phyloP scores from a whole-genome alignment of 2,797 vertebrate species.

The Setipinna tenuifilis region DNA sequence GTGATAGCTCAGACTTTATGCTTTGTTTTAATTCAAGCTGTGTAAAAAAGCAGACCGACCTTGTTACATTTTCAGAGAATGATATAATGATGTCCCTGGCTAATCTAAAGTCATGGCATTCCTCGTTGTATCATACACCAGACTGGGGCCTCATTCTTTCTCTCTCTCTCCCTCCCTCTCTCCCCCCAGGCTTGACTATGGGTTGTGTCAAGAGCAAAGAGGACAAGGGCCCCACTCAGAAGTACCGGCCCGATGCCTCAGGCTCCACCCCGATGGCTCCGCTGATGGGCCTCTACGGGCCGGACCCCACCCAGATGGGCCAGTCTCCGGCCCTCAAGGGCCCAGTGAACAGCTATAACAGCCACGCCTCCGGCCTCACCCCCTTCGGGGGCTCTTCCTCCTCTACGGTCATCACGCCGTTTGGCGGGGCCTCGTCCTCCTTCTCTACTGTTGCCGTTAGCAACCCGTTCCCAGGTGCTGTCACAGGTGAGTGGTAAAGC shows the following conservation, averaged over 20 bases:
- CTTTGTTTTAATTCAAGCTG: no score
- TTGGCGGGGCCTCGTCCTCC: slow-evolving; percentile 88
- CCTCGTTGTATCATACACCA: no score
- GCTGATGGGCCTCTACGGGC: slow-evolving; percentile 84
- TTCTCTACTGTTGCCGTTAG: slow-evolving; percentile 87
- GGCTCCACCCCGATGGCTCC: slow-evolving; percentile 73
- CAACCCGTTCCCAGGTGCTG: slow-evolving; percentile 85
- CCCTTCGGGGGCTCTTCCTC: slow-evolving; percentile 76
- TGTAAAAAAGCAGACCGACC: no score
- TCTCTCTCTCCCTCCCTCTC: slow-evolving; percentile 31
- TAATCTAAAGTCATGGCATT: no score
- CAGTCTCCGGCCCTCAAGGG: slow-evolving; percentile 84
- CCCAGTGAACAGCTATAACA: slow-evolving; percentile 87
- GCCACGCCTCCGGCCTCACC: slow-evolving; percentile 76
- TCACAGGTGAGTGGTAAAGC: slow-evolving; percentile 83
- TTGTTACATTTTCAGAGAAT: no score
- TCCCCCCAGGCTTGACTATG: slow-evolving; percentile 83
- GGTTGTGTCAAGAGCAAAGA: slow-evolving; percentile 98
- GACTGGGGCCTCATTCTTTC: background rate
- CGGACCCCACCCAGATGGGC: slow-evolving; percentile 84
- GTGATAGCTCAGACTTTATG: no score
- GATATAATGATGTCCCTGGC: no score
- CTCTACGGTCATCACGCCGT: slow-evolving; percentile 82
- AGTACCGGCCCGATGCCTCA: slow-evolving; percentile 85
- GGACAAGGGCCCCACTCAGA: slow-evolving; percentile 86